Evolutionary conservation across 1,140 invertebrate genomes (phyloP), one percentile per base, ranked within the genome.

Genomic region (Panagrolaimus sp.): DNA sequence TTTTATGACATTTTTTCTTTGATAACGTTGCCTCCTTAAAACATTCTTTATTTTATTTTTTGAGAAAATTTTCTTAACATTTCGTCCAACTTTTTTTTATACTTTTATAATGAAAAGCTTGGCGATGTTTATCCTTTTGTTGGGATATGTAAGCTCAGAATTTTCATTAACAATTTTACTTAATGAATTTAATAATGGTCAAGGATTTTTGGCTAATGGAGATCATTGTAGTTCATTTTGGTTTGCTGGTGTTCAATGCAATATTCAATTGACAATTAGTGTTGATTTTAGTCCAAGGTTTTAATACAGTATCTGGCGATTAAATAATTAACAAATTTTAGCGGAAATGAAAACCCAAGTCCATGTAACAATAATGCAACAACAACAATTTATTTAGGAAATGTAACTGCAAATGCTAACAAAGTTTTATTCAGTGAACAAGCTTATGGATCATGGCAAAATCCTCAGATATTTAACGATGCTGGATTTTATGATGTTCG

Each of bases 351-450:
- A 4, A 7, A 38, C n/a, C n/a, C n/a, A n/a, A n/a, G n/a, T 38
- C 32, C 32, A 38, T 38, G 32, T 38, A 38, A 38, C 7, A 38
- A 38, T 38, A 38, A 38, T 7, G 7, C 2, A 38, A 38, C 32
- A 38, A 38, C 32, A 38, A 38, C 32, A 38, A 38, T 58, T 14
- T 21, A 21, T 21, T 28, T 58, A 8, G 52, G 52, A 26, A 58
- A 58, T 26, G 52, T 58, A 4, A 58, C 52, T 21, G 14, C 52
- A 58, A 58, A 58, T 58, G 15, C 52, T 28, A 58, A 58, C 52
- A 58, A 6, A 58, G 17, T 58, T 26, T 21, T 17, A 12, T 58
- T 58, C 2, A n/a, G 15, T 26, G 52, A 58, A 26, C 10, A 58
- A 10, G 17, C 28, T 28, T 58, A 58, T 28, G 28, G 28, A 24